Evolutionary conservation across 2,888 invertebrate species (phyloP), one percentile per base, ranked within the genome.

Genomic region (Neoascia interrupta): DNA sequence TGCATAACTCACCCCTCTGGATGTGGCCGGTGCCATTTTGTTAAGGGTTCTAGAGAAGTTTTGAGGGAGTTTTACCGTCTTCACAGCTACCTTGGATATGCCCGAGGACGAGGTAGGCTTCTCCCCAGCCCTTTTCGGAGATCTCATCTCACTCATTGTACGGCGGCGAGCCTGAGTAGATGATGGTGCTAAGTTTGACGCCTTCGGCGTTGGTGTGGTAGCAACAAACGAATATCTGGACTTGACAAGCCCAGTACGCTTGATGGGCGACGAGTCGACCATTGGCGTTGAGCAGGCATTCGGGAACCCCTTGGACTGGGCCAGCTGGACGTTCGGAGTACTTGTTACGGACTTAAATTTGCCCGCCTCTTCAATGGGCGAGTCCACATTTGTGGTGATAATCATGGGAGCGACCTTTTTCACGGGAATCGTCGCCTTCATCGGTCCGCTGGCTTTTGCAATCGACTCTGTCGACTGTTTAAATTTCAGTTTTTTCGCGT

Each of bases 351-450:
- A 51, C 49, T 81, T 82, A 1, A 61, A 51, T n/a, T 64, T 72
- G 18, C 16, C 43, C 1, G n/a, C 0, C 10, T 79, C 63, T 5
- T 70, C 72, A 18, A 64, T 37, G 4, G 83, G 81, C 3, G 82
- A 73, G 6, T 81, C 79, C 1, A 61, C 81, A 8, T 81, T 81
- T 19, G 81, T 74, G 51, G 82, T 84, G 1, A 83, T 47, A 10
- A 76, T 43, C 81, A 82, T 82, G 0, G 84, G 83, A 5, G 83
- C 82, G 5, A 84, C 83, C 28, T 83, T 85, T 39, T 84, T 85
- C 0, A 85, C 69, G 1, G 85, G 85, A 41, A 85, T 81, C 3
- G 84, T 83, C 6, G 85, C 85, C 53, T 84, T 84, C 31, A 85
- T 49, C 3, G 85, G 85, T 13, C 81, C 84, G 5, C 68, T 66